Conservation (phyloP, 2,888 invertebrate species). For the Dynastes hyllus region DNA sequence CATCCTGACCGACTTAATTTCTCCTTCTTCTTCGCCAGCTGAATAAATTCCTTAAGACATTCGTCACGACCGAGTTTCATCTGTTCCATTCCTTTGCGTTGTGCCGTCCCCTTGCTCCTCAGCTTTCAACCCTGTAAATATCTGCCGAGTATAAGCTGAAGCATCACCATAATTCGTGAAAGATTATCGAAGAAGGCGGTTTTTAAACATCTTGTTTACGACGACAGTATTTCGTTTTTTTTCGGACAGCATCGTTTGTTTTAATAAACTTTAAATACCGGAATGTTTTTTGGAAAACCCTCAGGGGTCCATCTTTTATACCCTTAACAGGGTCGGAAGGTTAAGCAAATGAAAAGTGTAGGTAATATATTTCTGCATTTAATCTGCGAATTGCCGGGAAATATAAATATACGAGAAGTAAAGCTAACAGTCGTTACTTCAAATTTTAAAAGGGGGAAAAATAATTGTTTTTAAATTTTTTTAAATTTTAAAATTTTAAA, state of each 20-base stretch:
- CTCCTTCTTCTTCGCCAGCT: constrained; percentile 27
- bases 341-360: constrained; percentile 1
- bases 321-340: background rate
- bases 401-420: too few relatives aligned
- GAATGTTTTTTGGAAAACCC: constrained; percentile 21
- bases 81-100: constrained; percentile 3
- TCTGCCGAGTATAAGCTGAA: constrained; percentile 23
- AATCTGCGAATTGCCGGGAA: too few relatives aligned
- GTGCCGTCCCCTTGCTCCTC: background rate
- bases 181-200: constrained; percentile 42
- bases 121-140: background rate
- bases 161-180: constrained; percentile 38
- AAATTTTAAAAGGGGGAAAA: too few relatives aligned
- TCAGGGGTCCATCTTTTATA: constrained; percentile 25
- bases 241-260: too few relatives aligned
- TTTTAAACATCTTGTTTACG: constrained; percentile 48
- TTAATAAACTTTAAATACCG: too few relatives aligned
- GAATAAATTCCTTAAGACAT: constrained; percentile 41
- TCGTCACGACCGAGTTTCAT: constrained; percentile 36
- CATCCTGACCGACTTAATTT: constrained; percentile 31
- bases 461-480: too few relatives aligned
- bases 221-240: constrained; percentile 20
- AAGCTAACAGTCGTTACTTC: too few relatives aligned
- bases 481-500: too few relatives aligned
- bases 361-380: background rate